Conservation (phyloP, 2,888 invertebrate genomes). For the Protodeltote pygarga region DNA sequence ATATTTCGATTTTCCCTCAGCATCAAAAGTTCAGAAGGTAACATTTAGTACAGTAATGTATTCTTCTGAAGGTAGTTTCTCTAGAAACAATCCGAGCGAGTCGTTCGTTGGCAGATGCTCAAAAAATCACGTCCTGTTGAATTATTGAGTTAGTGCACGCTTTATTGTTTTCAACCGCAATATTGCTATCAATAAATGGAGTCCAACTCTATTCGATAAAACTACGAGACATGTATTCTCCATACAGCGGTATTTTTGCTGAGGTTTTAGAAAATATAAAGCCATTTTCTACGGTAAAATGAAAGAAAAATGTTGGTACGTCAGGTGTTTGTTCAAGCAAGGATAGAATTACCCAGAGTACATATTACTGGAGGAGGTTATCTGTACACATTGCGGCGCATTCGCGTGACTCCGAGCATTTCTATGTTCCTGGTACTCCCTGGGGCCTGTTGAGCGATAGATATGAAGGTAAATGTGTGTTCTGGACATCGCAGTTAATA, state of each 20-base stretch:
- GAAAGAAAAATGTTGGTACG: background rate
- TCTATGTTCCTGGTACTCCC: background rate
- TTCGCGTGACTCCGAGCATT: slow-evolving; percentile 5
- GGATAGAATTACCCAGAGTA: background rate
- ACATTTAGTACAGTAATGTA: too few relatives aligned
- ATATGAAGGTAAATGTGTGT: background rate
- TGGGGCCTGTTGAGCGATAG: background rate
- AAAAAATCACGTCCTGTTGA: slow-evolving; percentile 23
- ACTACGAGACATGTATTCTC: background rate
- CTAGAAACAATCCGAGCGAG: background rate
- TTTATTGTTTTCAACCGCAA: slow-evolving; percentile 33
- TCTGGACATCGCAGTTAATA: background rate
- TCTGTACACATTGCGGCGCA: background rate
- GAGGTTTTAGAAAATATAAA: background rate
- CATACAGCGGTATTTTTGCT: slow-evolving; percentile 4
- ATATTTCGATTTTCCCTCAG: too few relatives aligned
- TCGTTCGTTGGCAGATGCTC: slow-evolving; percentile 21
- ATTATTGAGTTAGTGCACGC: slow-evolving; percentile 39
- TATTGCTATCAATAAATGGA: slow-evolving; percentile 23
- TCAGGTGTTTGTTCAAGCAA: background rate
- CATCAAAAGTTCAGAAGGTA: too few relatives aligned
- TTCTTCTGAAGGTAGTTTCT: slow-evolving; percentile 6
- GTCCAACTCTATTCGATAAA: background rate
- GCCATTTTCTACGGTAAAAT: background rate
- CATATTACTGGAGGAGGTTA: background rate